Conservation (phyloP, 2,797 vertebrate species). For the Adelosebastes latens region DNA sequence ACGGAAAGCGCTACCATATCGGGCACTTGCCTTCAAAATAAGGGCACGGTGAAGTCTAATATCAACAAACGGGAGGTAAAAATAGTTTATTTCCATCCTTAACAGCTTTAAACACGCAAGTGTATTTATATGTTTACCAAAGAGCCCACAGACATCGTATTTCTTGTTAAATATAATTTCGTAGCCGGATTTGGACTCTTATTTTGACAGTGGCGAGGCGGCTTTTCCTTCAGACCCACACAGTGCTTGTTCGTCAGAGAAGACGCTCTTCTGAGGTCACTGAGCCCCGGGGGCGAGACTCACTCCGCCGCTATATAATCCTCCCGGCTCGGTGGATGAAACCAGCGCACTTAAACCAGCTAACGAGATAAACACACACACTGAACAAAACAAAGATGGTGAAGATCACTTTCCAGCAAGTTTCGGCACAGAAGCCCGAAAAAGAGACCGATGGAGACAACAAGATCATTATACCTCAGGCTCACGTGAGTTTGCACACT, state of each 20-base stretch:
- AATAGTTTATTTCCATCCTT: fast-evolving
- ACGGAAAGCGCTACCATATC: slow-evolving; percentile 84
- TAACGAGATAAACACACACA: slow-evolving; percentile 35
- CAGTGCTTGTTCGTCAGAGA: slow-evolving; percentile 73
- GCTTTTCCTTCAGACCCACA: slow-evolving; percentile 74
- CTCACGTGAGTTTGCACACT: slow-evolving; percentile 80
- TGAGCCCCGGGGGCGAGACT: slow-evolving; percentile 68
- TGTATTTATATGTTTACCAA: fast-evolving
- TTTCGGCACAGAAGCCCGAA: slow-evolving; percentile 85
- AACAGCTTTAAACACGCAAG: fast-evolving
- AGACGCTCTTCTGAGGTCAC: slow-evolving; percentile 79
- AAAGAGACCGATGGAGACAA: slow-evolving; percentile 82
- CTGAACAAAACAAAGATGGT: slow-evolving; percentile 81
- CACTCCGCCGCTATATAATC: slow-evolving; percentile 64
- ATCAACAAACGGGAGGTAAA: fast-evolving
- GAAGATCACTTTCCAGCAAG: slow-evolving; percentile 89
- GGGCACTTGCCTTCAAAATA: slow-evolving; percentile 78
- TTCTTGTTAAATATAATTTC: fast-evolving
- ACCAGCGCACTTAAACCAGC: slow-evolving; percentile 51
- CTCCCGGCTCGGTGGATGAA: slow-evolving; percentile 31
- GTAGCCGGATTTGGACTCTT: slow-evolving; percentile 39
- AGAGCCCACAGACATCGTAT: fast-evolving
- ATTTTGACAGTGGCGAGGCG: slow-evolving; percentile 73
- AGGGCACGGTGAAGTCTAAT: not conserved
- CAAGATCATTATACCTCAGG: slow-evolving; percentile 84